Evolutionary conservation across 2,888 invertebrate species (phyloP).

Genomic region (Cosmia trapezina): DNA sequence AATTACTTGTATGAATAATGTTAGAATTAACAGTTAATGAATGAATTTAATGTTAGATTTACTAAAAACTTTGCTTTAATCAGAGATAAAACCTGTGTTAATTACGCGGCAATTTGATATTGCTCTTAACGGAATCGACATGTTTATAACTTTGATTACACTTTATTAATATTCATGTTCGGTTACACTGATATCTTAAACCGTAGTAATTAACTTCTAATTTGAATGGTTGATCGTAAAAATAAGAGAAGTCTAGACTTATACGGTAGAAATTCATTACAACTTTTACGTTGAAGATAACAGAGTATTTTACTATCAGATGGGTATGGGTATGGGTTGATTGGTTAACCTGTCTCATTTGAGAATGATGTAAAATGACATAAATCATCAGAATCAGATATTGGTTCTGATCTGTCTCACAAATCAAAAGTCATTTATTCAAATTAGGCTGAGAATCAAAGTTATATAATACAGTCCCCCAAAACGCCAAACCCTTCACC

Average conservation of each 20-base stretch:
- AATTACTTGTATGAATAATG: no score
- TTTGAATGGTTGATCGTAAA: conserved; percentile 46
- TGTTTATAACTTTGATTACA: conserved; percentile 61
- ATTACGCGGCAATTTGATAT: conserved; percentile 48
- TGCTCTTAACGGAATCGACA: conserved; percentile 55
- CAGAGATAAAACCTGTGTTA: conserved; percentile 37
- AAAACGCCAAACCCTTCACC: background rate
- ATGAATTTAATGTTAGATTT: conserved; percentile 37
- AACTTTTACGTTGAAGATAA: conserved; percentile 26
- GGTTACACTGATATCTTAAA: conserved; percentile 54
- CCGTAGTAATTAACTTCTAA: conserved; percentile 48
- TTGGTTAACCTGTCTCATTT: background rate
- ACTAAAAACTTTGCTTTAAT: conserved; percentile 30
- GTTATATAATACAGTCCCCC: background rate
- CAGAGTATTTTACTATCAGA: background rate
- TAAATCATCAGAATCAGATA: background rate
- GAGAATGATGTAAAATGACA: background rate
- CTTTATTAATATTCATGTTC: conserved; percentile 66
- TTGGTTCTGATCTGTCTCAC: background rate
- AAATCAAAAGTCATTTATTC: background rate
- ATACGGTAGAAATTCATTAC: conserved; percentile 22
- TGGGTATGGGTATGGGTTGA: background rate
- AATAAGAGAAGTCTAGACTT: conserved; percentile 33
- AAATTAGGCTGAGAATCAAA: background rate
- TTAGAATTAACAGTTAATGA: conserved; percentile 12